phyloP scores from a whole-genome alignment of 1,140 invertebrate genomes.

The Panonychus citri region DNA sequence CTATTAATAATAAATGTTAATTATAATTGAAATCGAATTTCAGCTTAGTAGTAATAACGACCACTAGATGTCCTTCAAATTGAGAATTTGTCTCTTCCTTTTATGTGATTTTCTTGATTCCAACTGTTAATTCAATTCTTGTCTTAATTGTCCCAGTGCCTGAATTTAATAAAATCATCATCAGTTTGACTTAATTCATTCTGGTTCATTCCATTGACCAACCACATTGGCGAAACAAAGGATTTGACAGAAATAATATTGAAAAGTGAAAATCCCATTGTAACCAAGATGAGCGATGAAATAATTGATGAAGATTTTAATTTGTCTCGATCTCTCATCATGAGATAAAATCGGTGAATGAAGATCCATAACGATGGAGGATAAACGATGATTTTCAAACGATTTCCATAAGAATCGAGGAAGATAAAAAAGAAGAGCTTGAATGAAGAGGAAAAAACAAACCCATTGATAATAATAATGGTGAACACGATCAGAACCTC shows the following conservation, averaged over 20 bases:
- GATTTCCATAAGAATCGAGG: slow-evolving; percentile 21
- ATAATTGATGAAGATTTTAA: slow-evolving; percentile 43
- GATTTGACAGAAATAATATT: slow-evolving; percentile 53
- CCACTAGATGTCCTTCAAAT: too few relatives aligned
- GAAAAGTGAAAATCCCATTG: slow-evolving; percentile 51
- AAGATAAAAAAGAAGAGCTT: slow-evolving; percentile 18
- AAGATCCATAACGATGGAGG: slow-evolving; percentile 15
- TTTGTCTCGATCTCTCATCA: background rate
- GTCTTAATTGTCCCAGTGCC: too few relatives aligned
- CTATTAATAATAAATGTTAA: too few relatives aligned
- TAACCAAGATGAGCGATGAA: slow-evolving; percentile 27
- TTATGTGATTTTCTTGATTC: too few relatives aligned
- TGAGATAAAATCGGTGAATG: slow-evolving; percentile 24
- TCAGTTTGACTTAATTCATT: too few relatives aligned
- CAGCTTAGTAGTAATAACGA: too few relatives aligned
- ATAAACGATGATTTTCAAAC: slow-evolving; percentile 30
- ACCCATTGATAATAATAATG: slow-evolving; percentile 91
- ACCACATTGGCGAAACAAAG: slow-evolving; percentile 23
- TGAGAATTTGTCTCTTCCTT: too few relatives aligned
- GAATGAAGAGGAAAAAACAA: slow-evolving; percentile 39
- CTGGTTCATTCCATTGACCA: too few relatives aligned
- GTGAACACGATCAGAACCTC: slow-evolving; percentile 27
- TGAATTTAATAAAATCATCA: too few relatives aligned
- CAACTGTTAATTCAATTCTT: too few relatives aligned
- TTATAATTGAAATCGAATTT: too few relatives aligned